Conservation (phyloP, 2,797 vertebrate species). For the Sciurus carolinensis region DNA sequence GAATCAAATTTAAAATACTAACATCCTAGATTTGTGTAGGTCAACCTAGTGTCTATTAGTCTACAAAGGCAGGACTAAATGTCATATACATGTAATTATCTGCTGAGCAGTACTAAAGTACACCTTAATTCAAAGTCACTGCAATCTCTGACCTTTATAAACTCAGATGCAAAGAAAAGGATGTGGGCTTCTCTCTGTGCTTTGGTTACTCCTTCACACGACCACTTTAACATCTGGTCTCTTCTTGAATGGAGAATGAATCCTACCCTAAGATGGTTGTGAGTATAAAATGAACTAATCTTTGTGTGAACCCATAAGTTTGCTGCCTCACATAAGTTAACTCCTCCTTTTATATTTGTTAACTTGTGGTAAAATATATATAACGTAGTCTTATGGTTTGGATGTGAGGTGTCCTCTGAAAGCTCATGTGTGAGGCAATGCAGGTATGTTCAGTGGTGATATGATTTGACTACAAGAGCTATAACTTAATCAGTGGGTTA, state of each 20-base stretch:
- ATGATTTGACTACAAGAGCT: too few relatives aligned
- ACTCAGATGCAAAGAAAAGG: not conserved
- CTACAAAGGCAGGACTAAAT: conserved; percentile 53
- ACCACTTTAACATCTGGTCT: not conserved
- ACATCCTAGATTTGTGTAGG: conserved; percentile 53
- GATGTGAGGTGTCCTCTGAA: too few relatives aligned
- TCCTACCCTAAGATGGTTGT: not conserved
- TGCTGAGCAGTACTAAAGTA: conserved; percentile 30
- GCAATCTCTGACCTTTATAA: conserved; percentile 36
- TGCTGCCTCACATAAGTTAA: not conserved
- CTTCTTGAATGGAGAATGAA: conserved; percentile 52
- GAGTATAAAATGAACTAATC: conserved; percentile 49
- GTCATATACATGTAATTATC: conserved; percentile 52
- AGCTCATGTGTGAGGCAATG: too few relatives aligned
- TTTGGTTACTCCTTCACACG: conserved; percentile 3
- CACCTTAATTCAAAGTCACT: conserved; percentile 55
- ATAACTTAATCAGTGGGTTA: too few relatives aligned
- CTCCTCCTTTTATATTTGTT: conserved; percentile 2
- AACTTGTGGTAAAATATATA: not conserved
- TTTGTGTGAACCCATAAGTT: not conserved
- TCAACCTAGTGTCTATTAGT: conserved; percentile 69
- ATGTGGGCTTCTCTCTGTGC: not conserved
- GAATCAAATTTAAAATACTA: conserved; percentile 75
- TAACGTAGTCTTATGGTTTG: not conserved
- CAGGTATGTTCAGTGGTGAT: too few relatives aligned